phyloP scores from a whole-genome alignment of 2,888 invertebrate genomes.

The Tinea pellionella region DNA sequence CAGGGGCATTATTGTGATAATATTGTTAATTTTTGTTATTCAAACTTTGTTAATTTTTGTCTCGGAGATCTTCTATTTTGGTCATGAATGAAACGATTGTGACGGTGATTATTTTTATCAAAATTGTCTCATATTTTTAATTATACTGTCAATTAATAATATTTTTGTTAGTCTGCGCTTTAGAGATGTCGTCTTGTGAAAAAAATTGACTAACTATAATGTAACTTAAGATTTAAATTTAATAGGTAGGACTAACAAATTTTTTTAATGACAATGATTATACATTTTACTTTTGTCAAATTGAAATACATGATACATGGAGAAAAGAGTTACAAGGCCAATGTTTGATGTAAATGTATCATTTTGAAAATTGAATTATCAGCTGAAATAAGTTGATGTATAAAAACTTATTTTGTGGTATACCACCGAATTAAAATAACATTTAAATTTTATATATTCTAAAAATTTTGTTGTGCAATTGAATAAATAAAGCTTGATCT shows the following conservation, averaged over 20 bases:
- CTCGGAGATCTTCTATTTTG: background rate
- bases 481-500: background rate
- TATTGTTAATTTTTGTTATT: constrained; percentile 13
- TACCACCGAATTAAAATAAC: constrained; percentile 7
- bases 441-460: constrained; percentile 2
- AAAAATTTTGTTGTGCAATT: constrained; percentile 7
- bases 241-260: constrained; percentile 25
- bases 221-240: constrained; percentile 14
- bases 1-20: constrained; percentile 14
- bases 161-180: constrained; percentile 13
- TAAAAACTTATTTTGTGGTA: background rate
- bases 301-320: background rate
- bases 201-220: constrained; percentile 16
- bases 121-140: constrained; percentile 14
- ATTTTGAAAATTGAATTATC: constrained; percentile 3
- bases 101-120: constrained; percentile 13
- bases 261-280: constrained; percentile 13
- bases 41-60: constrained; percentile 7
- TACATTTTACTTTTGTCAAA: background rate
- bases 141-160: constrained; percentile 14
- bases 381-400: background rate
- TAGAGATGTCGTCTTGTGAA: constrained; percentile 13
- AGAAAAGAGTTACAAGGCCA: background rate
- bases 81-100: constrained; percentile 4
- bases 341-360: background rate